Base-by-base conservation (phyloP, 2,113 vertebrate genomes). In the Aphelocoma coerulescens region DNA sequence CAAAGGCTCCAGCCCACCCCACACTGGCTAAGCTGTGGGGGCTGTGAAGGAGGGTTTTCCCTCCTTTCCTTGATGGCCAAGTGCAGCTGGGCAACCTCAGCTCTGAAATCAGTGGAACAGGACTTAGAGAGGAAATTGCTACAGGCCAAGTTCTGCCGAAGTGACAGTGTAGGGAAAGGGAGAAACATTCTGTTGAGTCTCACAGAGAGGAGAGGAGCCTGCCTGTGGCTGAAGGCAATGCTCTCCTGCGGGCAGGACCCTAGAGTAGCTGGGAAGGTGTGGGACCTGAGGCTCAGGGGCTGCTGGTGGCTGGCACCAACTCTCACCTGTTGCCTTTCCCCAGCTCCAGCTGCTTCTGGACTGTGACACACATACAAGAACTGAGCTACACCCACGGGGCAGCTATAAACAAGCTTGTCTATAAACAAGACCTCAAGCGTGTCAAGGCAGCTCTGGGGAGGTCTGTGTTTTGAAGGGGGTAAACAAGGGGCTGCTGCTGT, bases 11-110 rank as follows among this genome's bases (percentile, higher is more conserved):
- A n/a, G 63, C 69, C 12, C 9, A 4, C 2, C 39, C 35, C 51
- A n/a, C 3, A 1, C 18, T 14, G 27, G 9, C 9, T 19, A 39
- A 48, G 63, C 5, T 17, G 0, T 0, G 3, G 30, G 3, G 1
- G 3, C 20, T 14, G 22, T 3, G 2, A 13, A 43, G 11, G 3
- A 43, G 7, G 8, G 7, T 5, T 33, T 5, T 9, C n/a, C 8
- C 14, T 13, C 14, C 43, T n/a, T 19, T 43, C 9, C 18, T 32
- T 17, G 7, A 6, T 16, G 19, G 35, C 10, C 2, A 8, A 74
- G n/a, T 16, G 37, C 37, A 44, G 48, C 27, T 44, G 41, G 52
- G 41, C 37, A 33, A 4, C 15, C 5, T 8, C 1, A 1, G 14
- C 37, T 58, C 27, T 16, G 24, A 19, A 26, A 11, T 20, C 16